Percentiles rank a stretch among this genome's conserved stretches.
Conservation (phyloP, 2,888 invertebrate genomes). For the Ormyrus thymus region DNA sequence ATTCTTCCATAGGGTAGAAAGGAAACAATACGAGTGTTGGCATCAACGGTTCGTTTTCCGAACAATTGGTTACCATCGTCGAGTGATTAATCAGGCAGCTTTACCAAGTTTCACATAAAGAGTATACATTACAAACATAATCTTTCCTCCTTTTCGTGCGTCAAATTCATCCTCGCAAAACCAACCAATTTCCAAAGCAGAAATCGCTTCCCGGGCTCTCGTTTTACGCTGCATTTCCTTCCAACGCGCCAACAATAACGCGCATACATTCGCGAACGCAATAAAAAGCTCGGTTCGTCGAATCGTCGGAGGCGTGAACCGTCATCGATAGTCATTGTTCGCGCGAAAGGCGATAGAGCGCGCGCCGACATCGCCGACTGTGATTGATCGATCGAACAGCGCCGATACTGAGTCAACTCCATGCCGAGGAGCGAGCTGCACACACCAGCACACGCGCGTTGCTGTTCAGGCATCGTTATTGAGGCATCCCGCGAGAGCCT, state of each 20-base stretch:
- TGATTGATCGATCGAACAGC: conserved; percentile 36
- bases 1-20: conserved; percentile 18
- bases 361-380: conserved; percentile 5
- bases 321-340: conserved; percentile 32
- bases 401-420: too few species aligned
- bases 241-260: too few species aligned
- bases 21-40: conserved; percentile 20
- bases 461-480: neutral
- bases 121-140: too few species aligned
- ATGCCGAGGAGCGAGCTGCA: too few species aligned
- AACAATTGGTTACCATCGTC: conserved; percentile 24
- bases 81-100: conserved; percentile 25
- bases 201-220: too few species aligned
- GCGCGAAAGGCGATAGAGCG: conserved; percentile 20
- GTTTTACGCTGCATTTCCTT: too few species aligned
- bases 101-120: too few species aligned
- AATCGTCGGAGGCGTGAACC: conserved; percentile 16
- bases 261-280: too few species aligned
- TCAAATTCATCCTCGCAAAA: too few species aligned
- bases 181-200: too few species aligned
- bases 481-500: neutral
- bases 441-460: too few species aligned
- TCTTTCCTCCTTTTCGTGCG: too few species aligned
- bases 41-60: conserved; percentile 9
- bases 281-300: neutral